These are phyloP conservation scores for Melanotaenia pygmaea DNA, from an alignment of 2,797 vertebrate species.

Conservation along the genomic window DNA sequence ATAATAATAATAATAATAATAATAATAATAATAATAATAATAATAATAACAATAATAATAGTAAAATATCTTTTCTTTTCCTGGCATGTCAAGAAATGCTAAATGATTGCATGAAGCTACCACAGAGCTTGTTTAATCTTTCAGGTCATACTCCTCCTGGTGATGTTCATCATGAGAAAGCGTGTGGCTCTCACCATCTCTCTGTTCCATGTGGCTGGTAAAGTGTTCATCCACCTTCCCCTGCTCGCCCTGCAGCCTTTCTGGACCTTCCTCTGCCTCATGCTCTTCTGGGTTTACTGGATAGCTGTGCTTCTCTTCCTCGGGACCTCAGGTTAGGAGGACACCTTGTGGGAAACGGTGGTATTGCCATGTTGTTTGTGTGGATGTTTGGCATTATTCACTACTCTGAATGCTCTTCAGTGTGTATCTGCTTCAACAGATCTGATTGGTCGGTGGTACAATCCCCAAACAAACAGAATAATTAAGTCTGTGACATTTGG, in stretches of 20 bases:
- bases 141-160: conserved; percentile 91
- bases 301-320: conserved; percentile 93
- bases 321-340: conserved; percentile 89
- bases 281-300: conserved; percentile 97
- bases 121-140: conserved; percentile 1
- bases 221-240: conserved; percentile 94
- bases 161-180: conserved; percentile 96
- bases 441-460: not conserved
- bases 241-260: conserved; percentile 94
- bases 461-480: conserved; percentile 33
- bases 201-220: conserved; percentile 96
- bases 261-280: conserved; percentile 96
- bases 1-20: too few species aligned
- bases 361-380: not conserved
- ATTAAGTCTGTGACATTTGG: conserved; percentile 55
- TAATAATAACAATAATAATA: too few species aligned
- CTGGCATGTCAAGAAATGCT: too few species aligned
- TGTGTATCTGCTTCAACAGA: not conserved
- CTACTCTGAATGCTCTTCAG: not conserved
- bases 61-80: too few species aligned
- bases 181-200: conserved; percentile 95
- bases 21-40: too few species aligned
- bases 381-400: not conserved
- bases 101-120: too few species aligned
- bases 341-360: not conserved